Base-by-base conservation (phyloP, 2,888 invertebrate genomes). In the Eurois occulta region DNA sequence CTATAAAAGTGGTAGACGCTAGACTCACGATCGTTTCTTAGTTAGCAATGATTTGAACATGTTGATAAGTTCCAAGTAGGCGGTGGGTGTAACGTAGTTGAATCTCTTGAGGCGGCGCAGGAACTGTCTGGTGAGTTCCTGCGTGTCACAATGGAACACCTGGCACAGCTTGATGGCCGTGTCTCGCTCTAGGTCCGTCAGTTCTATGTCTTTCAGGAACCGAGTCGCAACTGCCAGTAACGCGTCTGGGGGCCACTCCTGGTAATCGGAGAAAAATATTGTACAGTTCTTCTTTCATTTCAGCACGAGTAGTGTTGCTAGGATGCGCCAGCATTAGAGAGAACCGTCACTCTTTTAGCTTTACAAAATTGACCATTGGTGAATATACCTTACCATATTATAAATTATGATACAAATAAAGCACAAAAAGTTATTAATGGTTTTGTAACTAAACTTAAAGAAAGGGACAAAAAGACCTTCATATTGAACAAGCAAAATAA, bases 211-310 rank as follows among this genome's bases (percentile, higher is more conserved):
- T 75, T 97, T 98, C 43, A 99, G 95, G 94, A 99, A 99, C 83
- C 98, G 95, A 1, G 98, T 98, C 0, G 99, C 98, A 0, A 99
- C 99, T 0, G 99, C 99, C 66, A 98, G 94, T 48, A 99, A 94
- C 1, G 99, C 99, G 94, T 99, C 99, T 90, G 98, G 97, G 0
- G 99, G 99, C 99, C 99, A 99, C 71, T 98, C 97, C 98, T 99
- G 75, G 32, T 78, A 7, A 64, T 35, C 4, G 2, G 62, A 28
- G 55, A 60, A 65, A 66, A 41, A 48, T 35, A 43, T 52, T 24
- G 5, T 11, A 16, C 35, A 58, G 24, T 41, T 41, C 1, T 24
- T 38, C 4, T 52, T 32, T 35, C 24, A 24, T 35, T 32, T 64
- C 4, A 0, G 11, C 11, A 52, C n/a, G 11, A 74, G 5, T 46